Conservation (phyloP, 2,113 vertebrate genomes). For the Seriola quinqueradiata region DNA sequence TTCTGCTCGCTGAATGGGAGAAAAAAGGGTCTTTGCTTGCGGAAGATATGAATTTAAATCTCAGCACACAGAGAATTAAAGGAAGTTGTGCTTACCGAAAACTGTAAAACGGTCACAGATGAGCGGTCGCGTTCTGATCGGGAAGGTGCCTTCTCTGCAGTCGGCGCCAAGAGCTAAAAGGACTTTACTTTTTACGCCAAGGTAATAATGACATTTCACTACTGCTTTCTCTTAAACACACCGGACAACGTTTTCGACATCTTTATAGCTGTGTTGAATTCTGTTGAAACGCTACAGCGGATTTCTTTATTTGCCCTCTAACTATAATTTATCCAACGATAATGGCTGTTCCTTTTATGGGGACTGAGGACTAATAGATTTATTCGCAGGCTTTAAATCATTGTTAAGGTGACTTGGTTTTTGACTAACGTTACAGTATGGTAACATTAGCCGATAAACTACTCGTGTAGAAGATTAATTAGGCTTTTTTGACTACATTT, state of each 20-base stretch:
- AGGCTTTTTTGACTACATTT: not conserved
- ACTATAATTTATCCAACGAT: no score
- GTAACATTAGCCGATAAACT: not conserved
- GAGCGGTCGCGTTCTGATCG: conserved; percentile 74
- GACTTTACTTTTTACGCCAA: conserved; percentile 65
- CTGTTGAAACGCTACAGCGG: no score
- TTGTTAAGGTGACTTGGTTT: not conserved
- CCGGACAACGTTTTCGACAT: not conserved
- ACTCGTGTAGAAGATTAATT: not conserved
- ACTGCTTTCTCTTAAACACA: not conserved
- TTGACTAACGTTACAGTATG: not conserved
- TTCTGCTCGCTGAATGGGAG: conserved; percentile 34
- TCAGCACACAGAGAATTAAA: not conserved
- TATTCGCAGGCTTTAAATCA: not conserved
- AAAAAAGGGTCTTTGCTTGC: conserved; percentile 26
- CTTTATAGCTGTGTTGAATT: not conserved
- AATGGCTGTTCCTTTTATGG: not conserved
- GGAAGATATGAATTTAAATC: conserved; percentile 46
- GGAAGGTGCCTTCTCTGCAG: conserved; percentile 70
- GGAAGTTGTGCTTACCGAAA: not conserved
- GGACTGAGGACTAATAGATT: not conserved
- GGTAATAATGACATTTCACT: conserved; percentile 55
- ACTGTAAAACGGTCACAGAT: conserved; percentile 41
- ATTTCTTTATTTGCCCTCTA: not conserved
- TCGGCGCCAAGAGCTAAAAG: conserved; percentile 45